Base-by-base conservation (phyloP, 2,888 invertebrate genomes). In the Rotaria magnacalcarata region DNA sequence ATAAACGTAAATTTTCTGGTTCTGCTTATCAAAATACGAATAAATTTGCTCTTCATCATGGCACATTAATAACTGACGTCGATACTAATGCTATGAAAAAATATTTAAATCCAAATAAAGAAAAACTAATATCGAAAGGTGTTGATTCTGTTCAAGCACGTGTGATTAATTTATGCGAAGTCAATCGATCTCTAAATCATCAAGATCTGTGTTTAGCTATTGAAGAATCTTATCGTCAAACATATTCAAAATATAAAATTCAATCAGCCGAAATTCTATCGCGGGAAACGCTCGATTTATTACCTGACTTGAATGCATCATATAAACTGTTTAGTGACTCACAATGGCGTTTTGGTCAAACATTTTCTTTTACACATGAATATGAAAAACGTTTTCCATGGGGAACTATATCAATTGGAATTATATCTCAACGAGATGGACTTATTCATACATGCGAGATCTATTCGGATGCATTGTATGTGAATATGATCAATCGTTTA, bases 321-420 rank as follows among this genome's bases (percentile, higher is more conserved):
- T 75, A 75, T 75, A 43, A 75, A 43, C 5, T 75, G 6, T 75
- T 43, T n/a, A 75, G 75, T 75, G 47, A 75, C 47, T 4, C 21
- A 43, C 41, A 47, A 43, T 75, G 75, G 75, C 47, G 47, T 41
- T 75, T 21, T 41, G 47, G 47, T 21, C 75, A 47, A 47, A 75
- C 75, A 75, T 75, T 75, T 75, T 41, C 75, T 24, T 75, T 75
- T n/a, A 75, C 5, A 14, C 75, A 75, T 75, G 75, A 75, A 75
- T 43, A 43, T 11, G 75, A 47, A 75, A 41, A 43, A 47, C 75
- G 47, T 43, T 75, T 75, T 47, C 75, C 21, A 75, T 75, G 75
- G 47, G 47, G 75, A 3, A 75, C 75, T 2, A n/a, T 75, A 24
- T 43, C 41, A 2, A 75, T 75, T 43, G 41, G 75, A 21, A 75